Evolutionary conservation across 2,797 vertebrate species (phyloP), one percentile per base, ranked within the genome.

Genomic region (Threskiornis aethiopicus): DNA sequence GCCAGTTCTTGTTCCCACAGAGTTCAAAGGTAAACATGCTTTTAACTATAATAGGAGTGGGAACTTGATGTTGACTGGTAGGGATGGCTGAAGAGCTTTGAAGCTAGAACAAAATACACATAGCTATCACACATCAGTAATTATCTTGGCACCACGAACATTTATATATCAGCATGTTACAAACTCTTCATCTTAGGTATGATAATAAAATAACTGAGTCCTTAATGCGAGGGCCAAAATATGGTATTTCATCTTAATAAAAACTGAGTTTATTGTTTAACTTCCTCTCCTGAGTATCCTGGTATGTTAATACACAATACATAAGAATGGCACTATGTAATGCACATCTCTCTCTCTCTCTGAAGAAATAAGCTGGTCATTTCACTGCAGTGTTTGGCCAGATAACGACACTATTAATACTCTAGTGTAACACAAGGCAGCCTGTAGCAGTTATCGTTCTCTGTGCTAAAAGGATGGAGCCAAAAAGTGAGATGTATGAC

Each of bases 31-130:
- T 67, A 83, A 84, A 55, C 12, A 19, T 24, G 35, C 10, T 78
- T 93, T 87, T 54, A 76, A 64, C 31, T 75, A 12, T 44, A 84
- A 72, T 8, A 93, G 64, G 42, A 87, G 58, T 46, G 59, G 67
- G 55, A 92, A 57, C 59, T 90, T 64, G 67, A 39, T 67, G 55
- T 17, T 89, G 66, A 26, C 57, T 55, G 46, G 52, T 29, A 66
- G 37, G 64, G 59, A 20, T 83, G 47, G 59, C 71, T 73, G 78
- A 72, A 87, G 62, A 82, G 26, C 69, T 92, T 55, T 87, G 82
- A 90, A 94, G 71, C 52, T 93, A 71, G 28, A 95, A 87, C 46
- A 87, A 93, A 93, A 90, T 18, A 94, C 28, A 66, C 46, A 26
- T 3, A 31, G 55, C 42, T 49, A 51, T 85, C 82, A 92, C 51